phyloP scores from a whole-genome alignment of 2,797 vertebrate genomes.

The Spinibarbus caldwelli region DNA sequence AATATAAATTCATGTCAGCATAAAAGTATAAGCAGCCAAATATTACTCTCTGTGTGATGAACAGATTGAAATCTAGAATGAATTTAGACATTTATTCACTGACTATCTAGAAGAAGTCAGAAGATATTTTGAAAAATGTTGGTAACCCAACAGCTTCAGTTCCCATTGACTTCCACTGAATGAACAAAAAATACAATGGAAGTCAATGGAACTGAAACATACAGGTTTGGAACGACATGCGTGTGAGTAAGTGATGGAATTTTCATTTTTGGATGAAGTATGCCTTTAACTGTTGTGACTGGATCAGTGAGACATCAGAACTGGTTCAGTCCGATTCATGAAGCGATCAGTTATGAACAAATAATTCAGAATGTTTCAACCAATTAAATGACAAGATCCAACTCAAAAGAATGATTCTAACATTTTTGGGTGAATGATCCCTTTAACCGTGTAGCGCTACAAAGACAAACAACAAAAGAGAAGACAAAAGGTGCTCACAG shows the following conservation, averaged over 20 bases:
- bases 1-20: neutral
- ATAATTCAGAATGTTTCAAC: neutral
- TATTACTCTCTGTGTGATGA: neutral
- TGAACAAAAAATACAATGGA: neutral
- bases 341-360: neutral
- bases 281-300: neutral
- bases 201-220: neutral
- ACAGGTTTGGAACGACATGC: neutral
- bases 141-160: neutral
- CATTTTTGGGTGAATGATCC: neutral
- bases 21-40: neutral
- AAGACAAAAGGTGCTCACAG: constrained; percentile 49
- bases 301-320: neutral
- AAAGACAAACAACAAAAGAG: constrained; percentile 30
- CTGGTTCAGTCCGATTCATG: neutral
- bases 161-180: neutral
- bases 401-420: neutral
- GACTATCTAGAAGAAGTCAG: neutral
- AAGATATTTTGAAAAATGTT: neutral
- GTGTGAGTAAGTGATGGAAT: neutral
- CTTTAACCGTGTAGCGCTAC: neutral
- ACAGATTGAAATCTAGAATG: neutral
- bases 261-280: neutral
- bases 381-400: neutral
- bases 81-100: neutral